Base-by-base conservation (phyloP, 2,888 invertebrate genomes). In the Andrena dorsata region DNA sequence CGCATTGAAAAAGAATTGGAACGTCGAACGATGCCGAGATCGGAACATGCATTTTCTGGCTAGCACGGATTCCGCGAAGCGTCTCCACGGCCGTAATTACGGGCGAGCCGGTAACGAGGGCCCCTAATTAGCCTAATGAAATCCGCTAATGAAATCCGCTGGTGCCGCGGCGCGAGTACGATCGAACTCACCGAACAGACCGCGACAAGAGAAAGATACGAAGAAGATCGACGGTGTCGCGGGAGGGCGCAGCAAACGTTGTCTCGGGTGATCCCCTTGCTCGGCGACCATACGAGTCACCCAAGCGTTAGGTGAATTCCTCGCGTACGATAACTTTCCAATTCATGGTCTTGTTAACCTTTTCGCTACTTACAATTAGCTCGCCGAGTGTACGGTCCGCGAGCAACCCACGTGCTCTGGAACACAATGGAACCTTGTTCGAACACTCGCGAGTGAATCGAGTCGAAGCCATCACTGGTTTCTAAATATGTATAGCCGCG, bases 51-150 rank as follows among this genome's bases (percentile, higher is more conserved):
- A 65, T 81, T 82, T 85, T 86, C 82, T 76, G 79, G 68, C 83
- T 74, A 79, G 77, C 74, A 78, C 72, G 72, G 75, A 85, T 87
- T 84, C 84, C 82, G 80, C 74, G 68, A 70, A 86, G 76, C 87
- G 85, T 84, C 84, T 87, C 86, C 87, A 76, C 83, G 82, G 6
- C 60, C 79, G 82, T 86, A 87, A 87, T 87, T 87, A 87, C 86
- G 80, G 20, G 76, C 75, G 70, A 68, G 61, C 66, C 77, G 77
- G 78, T 85, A 87, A 85, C 88, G 82, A 87, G 82, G 58, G 76
- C 28, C 78, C 74, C 82, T 87, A 88, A 87, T 87, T 87, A 88
- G 86, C 80, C 71, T 88, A 88, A 87, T 86, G 87, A 87, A 85
- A 87, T 87, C 81, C 77, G 69, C 72, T 81, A 84, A 83, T 83